A percentile compares a stretch with the other conserved stretches of the same genome.
Evolutionary conservation across 2,888 invertebrate genomes (phyloP).

Genomic region (Tholera decimalis): DNA sequence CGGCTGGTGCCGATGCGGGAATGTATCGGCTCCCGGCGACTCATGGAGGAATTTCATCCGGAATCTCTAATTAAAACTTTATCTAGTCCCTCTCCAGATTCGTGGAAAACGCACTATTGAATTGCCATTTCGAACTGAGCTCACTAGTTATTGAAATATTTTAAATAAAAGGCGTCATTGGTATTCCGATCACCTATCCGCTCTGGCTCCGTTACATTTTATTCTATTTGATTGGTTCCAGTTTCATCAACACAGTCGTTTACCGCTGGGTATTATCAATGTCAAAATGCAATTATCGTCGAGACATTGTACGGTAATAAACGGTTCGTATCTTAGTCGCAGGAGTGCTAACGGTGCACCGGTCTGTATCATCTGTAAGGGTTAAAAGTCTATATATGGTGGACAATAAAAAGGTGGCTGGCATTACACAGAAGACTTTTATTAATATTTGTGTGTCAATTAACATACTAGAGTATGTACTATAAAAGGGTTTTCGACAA

Average conservation of each 20-base stretch:
- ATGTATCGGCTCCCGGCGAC: constrained; percentile 84
- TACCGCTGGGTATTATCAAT: constrained; percentile 61
- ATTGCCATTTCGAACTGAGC: constrained; percentile 49
- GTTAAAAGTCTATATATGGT: constrained; percentile 64
- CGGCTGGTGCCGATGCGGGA: constrained; percentile 85
- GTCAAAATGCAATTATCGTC: constrained; percentile 70
- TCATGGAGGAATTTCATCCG: constrained; percentile 87
- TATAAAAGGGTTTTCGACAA: constrained; percentile 6
- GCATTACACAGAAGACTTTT: constrained; percentile 56
- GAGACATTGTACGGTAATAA: constrained; percentile 64
- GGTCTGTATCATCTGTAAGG: constrained; percentile 47
- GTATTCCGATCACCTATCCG: constrained; percentile 38
- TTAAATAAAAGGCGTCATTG: constrained; percentile 50
- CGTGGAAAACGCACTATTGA: constrained; percentile 69
- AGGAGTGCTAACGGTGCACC: constrained; percentile 64
- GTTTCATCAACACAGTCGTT: constrained; percentile 56
- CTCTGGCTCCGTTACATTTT: constrained; percentile 44
- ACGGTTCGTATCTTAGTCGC: constrained; percentile 63
- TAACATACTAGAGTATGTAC: constrained; percentile 54
- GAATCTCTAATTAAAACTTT: constrained; percentile 91
- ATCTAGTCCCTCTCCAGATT: constrained; percentile 80
- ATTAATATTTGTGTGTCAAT: constrained; percentile 65
- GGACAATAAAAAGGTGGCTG: constrained; percentile 61
- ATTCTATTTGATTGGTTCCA: constrained; percentile 55
- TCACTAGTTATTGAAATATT: constrained; percentile 56